These are phyloP conservation scores for Macrotus californicus DNA, from an alignment of 2,113 vertebrate species.

Conservation along the genomic window DNA sequence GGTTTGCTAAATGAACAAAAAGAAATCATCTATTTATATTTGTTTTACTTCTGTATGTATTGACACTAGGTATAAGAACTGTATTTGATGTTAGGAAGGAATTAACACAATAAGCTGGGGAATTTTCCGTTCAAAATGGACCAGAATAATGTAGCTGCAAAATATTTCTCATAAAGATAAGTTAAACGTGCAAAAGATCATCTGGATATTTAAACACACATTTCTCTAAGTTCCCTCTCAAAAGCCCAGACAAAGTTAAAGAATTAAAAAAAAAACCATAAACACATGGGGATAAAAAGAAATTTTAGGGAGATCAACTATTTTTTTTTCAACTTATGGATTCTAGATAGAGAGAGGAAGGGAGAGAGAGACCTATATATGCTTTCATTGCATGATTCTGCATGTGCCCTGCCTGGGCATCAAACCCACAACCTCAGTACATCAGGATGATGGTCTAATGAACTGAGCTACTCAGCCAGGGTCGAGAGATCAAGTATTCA, in stretches of 20 bases:
- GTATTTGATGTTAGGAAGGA: background rate
- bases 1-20: background rate
- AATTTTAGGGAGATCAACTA: background rate
- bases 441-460: no score
- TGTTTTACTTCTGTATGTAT: slow-evolving; percentile 11
- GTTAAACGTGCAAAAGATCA: background rate
- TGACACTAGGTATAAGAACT: background rate
- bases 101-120: background rate
- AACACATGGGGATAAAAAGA: background rate
- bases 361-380: no score
- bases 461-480: no score
- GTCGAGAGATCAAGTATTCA: background rate
- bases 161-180: background rate
- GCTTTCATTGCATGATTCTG: no score
- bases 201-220: background rate
- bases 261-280: background rate
- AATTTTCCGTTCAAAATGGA: background rate
- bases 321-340: no score
- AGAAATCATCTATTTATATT: background rate
- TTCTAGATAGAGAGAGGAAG: no score
- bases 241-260: background rate
- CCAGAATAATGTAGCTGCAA: background rate
- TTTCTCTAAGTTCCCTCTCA: background rate
- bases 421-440: no score
- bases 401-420: no score